A percentile compares a stretch with the other conserved stretches of the same genome.
phyloP scores from a whole-genome alignment of 2,113 vertebrate genomes.

The Aepyceros melampus region DNA sequence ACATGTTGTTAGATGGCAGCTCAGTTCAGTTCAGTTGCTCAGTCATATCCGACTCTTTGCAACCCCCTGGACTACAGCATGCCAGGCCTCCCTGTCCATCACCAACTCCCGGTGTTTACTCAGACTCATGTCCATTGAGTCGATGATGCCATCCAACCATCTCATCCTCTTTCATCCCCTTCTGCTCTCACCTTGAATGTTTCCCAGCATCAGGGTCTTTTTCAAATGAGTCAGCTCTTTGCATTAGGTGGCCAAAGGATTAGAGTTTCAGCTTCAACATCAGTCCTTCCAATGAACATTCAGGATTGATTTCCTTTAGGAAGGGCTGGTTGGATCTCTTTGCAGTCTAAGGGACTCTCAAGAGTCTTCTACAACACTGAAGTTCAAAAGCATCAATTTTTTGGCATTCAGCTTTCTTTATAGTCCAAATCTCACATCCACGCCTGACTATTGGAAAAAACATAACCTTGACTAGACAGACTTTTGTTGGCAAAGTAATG shows the following conservation, averaged over 20 bases:
- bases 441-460: neutral
- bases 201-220: neutral
- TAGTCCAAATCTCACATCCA: neutral
- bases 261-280: neutral
- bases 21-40: neutral
- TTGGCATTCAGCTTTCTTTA: accelerated
- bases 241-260: neutral
- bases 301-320: neutral
- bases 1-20: neutral
- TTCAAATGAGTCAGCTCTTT: neutral
- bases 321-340: neutral
- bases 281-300: neutral
- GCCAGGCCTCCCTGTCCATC: neutral
- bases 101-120: neutral
- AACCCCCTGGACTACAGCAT: accelerated
- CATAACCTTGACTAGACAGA: neutral
- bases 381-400: neutral
- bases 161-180: neutral
- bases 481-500: neutral
- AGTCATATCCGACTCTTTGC: neutral
- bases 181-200: neutral
- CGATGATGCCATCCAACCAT: neutral
- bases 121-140: neutral
- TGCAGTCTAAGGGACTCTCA: neutral
- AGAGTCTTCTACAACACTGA: neutral